Base-by-base conservation (phyloP, 2,888 invertebrate genomes). In the Carabus problematicus region DNA sequence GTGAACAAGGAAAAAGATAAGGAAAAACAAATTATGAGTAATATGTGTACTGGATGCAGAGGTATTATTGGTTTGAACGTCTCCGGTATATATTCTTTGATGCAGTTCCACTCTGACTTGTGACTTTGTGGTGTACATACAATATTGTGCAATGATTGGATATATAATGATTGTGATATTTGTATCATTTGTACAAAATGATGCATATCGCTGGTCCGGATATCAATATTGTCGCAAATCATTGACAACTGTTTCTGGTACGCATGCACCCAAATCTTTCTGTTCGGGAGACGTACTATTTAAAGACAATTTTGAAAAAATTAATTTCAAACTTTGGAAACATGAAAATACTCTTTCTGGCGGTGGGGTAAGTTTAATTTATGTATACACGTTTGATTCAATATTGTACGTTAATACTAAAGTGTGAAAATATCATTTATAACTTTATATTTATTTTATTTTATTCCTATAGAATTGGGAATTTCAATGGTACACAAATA, bases 401-500 rank as follows among this genome's bases (percentile, higher is more conserved):
- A 9, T 42, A 42, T 42, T 42, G 8, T 8, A 42, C n/a, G n/a
- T n/a, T n/a, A n/a, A n/a, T n/a, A n/a, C n/a, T n/a, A n/a, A 52
- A 52, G 3, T 52, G n/a, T 9, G 9, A 3, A 52, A 3, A 52
- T 1, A 52, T 11, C 1, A 14, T 14, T 1, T 9, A 14, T 12
- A 14, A 52, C 9, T 52, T 52, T 52, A 12, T 52, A 16, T 47
- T 47, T 52, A 29, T 29, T 29, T 29, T 6, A 3, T 29, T 29
- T 29, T 29, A 2, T 29, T 29, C 29, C 3, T 79, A 39, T 77
- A 88, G 88, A 90, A 90, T 78, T 87, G 88, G 87, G 89, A 90
- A 78, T 91, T 90, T 79, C 88, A 91, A 79, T 88, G 87, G 81
- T 90, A 89, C 78, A 84, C 79, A 73, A 90, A 91, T 81, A 89